A percentile compares a stretch with the other conserved stretches of the same genome.
phyloP scores from a whole-genome alignment of 2,888 invertebrate species.

The Aphodius granarius region DNA sequence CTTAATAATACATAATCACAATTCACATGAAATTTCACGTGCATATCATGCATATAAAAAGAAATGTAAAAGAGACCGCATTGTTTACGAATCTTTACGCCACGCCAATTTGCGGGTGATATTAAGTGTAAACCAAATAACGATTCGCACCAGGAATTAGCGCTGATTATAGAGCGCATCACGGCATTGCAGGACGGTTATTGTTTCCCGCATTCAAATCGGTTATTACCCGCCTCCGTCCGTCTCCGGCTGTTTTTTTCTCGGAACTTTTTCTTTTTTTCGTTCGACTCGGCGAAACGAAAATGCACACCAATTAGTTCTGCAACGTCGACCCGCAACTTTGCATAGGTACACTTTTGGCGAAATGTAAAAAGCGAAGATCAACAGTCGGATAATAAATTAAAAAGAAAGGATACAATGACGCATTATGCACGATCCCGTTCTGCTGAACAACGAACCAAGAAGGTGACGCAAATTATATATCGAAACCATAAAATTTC shows the following conservation, averaged over 20 bases:
- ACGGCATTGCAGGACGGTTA: not conserved
- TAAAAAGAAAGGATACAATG: not conserved
- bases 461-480: not conserved
- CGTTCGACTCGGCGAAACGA: not conserved
- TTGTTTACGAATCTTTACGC: not conserved
- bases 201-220: not conserved
- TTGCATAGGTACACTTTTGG: not conserved
- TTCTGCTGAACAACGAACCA: not conserved
- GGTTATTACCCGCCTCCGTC: not conserved
- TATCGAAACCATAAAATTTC: not conserved
- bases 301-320: not conserved
- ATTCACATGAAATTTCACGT: not conserved
- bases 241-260: too few relatives aligned
- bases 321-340: not conserved
- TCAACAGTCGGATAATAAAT: not conserved
- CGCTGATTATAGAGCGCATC: not conserved
- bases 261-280: not conserved
- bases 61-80: not conserved
- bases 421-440: not conserved
- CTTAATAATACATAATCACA: too few relatives aligned
- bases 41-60: not conserved
- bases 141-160: not conserved
- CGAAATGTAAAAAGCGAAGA: not conserved
- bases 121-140: not conserved
- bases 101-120: not conserved